Evolutionary conservation across 2,797 vertebrate species (phyloP).

Genomic region (Brachyrhaphis roseni): DNA sequence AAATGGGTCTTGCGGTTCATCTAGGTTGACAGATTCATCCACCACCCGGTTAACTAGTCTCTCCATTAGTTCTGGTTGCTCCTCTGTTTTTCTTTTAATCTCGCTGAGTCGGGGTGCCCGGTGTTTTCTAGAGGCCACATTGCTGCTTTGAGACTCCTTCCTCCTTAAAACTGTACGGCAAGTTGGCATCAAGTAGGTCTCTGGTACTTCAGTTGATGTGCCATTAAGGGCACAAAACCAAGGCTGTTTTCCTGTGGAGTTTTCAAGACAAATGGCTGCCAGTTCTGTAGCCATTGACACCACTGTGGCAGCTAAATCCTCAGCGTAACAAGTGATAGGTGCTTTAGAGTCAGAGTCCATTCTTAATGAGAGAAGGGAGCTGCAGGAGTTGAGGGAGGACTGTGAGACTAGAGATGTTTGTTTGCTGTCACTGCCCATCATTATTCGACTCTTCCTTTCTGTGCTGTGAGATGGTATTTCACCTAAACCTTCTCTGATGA

Average conservation of each 20-base stretch:
- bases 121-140: conserved; percentile 87
- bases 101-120: conserved; percentile 96
- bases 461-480: conserved; percentile 66
- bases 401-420: conserved; percentile 77
- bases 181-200: conserved; percentile 83
- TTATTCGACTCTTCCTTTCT: conserved; percentile 63
- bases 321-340: conserved; percentile 91
- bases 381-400: conserved; percentile 74
- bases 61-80: conserved; percentile 98
- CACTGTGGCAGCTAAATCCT: conserved; percentile 94
- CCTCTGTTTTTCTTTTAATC: conserved; percentile 97
- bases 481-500: conserved; percentile 68
- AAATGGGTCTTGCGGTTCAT: conserved; percentile 90
- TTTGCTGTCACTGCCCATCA: conserved; percentile 72
- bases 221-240: conserved; percentile 97
- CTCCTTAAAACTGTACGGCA: conserved; percentile 87
- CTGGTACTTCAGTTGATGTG: conserved; percentile 75
- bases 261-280: conserved; percentile 97
- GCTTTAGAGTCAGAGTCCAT: conserved; percentile 82
- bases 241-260: conserved; percentile 94
- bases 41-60: conserved; percentile 94
- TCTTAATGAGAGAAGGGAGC: conserved; percentile 78
- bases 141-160: conserved; percentile 84
- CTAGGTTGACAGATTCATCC: conserved; percentile 91
- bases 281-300: conserved; percentile 99